phyloP scores from a whole-genome alignment of 2,113 vertebrate species.

The Lepus americanus region DNA sequence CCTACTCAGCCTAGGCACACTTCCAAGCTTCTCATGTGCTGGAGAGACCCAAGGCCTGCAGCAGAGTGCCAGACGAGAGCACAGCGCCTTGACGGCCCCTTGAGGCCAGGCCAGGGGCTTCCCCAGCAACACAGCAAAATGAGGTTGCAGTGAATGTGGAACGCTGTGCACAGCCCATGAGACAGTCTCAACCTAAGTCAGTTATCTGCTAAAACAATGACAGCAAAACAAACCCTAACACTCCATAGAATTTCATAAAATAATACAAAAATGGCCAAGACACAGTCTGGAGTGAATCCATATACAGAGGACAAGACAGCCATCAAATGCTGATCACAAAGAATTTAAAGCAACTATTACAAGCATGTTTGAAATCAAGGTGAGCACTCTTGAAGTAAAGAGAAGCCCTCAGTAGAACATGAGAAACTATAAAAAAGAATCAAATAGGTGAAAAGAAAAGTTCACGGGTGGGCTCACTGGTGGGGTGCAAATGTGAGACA shows the following conservation, averaged over 20 bases:
- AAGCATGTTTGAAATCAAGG: rapidly evolving
- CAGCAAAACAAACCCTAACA: not conserved
- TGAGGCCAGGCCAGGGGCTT: rapidly evolving
- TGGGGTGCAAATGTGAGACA: rapidly evolving
- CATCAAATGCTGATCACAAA: not conserved
- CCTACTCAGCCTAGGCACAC: not conserved
- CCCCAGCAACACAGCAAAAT: not conserved
- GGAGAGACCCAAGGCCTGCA: too few species aligned
- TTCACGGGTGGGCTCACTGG: rapidly evolving
- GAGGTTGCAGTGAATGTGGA: rapidly evolving
- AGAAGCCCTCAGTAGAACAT: too few species aligned
- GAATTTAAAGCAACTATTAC: rapidly evolving
- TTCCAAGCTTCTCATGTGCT: not conserved
- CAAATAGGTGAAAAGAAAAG: not conserved
- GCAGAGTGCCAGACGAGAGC: rapidly evolving
- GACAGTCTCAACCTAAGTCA: too few species aligned
- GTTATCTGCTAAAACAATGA: not conserved
- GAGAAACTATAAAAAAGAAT: not conserved
- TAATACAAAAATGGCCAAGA: not conserved
- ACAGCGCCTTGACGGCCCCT: too few species aligned
- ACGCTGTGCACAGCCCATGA: not conserved
- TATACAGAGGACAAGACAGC: not conserved
- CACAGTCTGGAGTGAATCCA: not conserved
- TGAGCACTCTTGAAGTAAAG: not conserved
- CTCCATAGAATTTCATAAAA: not conserved